Evolutionary conservation across 2,113 vertebrate species (phyloP).

Genomic region (Urocolius indicus): DNA sequence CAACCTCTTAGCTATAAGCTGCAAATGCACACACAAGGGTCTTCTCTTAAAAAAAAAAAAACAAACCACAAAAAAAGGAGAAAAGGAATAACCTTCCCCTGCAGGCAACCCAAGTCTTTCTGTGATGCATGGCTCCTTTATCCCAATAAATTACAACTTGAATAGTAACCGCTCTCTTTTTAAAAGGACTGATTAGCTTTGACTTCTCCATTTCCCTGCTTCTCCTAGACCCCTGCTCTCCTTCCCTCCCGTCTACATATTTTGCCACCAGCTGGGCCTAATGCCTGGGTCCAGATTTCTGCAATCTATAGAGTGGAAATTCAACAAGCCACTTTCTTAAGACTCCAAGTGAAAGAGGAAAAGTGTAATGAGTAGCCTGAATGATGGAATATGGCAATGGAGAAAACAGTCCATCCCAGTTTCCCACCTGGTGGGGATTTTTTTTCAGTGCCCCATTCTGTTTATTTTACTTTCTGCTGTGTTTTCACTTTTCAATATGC

Average conservation of each 20-base stretch:
- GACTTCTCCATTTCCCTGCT: conserved; percentile 3
- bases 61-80: background rate
- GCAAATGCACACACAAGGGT: conserved; percentile 28
- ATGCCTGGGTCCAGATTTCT: background rate
- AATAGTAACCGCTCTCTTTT: background rate
- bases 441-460: background rate
- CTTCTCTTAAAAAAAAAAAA: background rate
- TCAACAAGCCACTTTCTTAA: background rate
- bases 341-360: background rate
- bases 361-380: background rate
- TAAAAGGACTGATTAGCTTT: background rate
- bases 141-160: conserved; percentile 19
- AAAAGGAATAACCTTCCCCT: background rate
- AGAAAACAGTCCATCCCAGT: background rate
- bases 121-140: conserved; percentile 8
- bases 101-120: background rate
- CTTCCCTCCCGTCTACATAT: background rate
- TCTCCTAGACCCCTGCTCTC: background rate
- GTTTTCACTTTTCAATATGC: conserved; percentile 7
- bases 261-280: background rate
- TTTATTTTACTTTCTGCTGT: background rate
- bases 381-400: background rate
- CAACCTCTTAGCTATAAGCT: conserved; percentile 41
- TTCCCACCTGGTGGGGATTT: background rate
- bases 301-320: background rate